Evolutionary conservation across 1,140 invertebrate genomes (phyloP), one percentile per base, ranked within the genome.

Genomic region (Eriosoma lanigerum): DNA sequence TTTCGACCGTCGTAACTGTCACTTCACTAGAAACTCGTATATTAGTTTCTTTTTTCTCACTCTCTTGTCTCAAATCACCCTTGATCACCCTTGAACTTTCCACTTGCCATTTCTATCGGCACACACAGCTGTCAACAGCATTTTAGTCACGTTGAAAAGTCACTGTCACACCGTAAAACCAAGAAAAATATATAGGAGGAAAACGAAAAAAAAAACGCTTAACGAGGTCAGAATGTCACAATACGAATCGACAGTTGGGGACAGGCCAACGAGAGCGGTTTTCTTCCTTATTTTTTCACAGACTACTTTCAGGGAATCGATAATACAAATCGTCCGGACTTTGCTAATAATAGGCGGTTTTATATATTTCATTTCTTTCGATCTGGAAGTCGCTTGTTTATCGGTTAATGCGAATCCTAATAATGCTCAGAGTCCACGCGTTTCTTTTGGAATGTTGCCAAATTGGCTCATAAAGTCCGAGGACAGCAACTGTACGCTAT

Each of bases 141-240:
- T 70, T 70, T 70, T 70, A 50, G 17, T 70, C 46, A 50, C 66
- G 66, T 70, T 48, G 46, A 70, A 70, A 70, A 70, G 44, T 70
- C 46, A 15, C 66, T 70, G 46, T 50, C 66, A 29, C 66, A 70
- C 24, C 8, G 8, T 10, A 26, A 70, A 50, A 70, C 24, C 24
- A 70, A 70, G 46, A 26, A 50, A 26, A 26, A 50, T 50, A 12
- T 70, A 48, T 17, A 26, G 17, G 9, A 26, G 66, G 24, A 70
- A 19, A 50, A 48, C 21, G 15, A 26, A 70, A 26, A 4, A 38
- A 38, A 26, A 70, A 17, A 50, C 24, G 24, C 44, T 50, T 50
- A 70, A 70, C 66, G 24, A 70, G 66, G 50, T 70, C 15, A 70
- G 17, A 70, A 70, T 50, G 46, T 50, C 66, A 70, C 24, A 48